phyloP scores from a whole-genome alignment of 2,113 vertebrate genomes.

The Thomomys bottae region DNA sequence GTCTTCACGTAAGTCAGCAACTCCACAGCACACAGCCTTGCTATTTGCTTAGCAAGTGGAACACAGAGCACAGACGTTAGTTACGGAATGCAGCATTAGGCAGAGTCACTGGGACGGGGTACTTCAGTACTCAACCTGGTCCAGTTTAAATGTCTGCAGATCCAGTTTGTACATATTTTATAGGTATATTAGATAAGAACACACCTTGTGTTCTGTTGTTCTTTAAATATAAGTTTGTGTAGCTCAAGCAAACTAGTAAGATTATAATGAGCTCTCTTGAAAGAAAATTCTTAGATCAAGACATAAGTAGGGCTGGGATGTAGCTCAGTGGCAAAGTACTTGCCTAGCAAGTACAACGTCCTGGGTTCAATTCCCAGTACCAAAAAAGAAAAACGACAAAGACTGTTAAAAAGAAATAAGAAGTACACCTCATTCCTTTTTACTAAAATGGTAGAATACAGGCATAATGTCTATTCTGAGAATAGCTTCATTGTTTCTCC shows the following conservation, averaged over 20 bases:
- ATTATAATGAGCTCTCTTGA: neutral
- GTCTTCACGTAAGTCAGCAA: constrained; percentile 9
- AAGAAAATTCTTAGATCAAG: constrained; percentile 26
- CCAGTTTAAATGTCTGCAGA: constrained; percentile 64
- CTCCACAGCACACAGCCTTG: neutral
- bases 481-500: constrained; percentile 24
- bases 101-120: constrained; percentile 20
- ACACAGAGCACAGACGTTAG: neutral
- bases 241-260: constrained; percentile 50
- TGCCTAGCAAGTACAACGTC: too few relatives aligned
- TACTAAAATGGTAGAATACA: constrained; percentile 44
- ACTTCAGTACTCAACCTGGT: constrained; percentile 52
- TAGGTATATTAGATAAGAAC: constrained; percentile 15
- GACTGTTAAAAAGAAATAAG: too few relatives aligned
- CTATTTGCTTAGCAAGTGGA: neutral
- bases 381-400: too few relatives aligned
- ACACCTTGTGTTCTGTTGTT: neutral
- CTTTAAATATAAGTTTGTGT: constrained; percentile 55
- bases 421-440: constrained; percentile 27
- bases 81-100: constrained; percentile 36
- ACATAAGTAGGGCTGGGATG: neutral
- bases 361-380: too few relatives aligned
- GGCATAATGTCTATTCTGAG: constrained; percentile 16
- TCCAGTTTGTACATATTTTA: constrained; percentile 62
- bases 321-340: too few relatives aligned